Evolutionary conservation across 2,888 invertebrate genomes (phyloP).

Genomic region (Pterostichus madidus): DNA sequence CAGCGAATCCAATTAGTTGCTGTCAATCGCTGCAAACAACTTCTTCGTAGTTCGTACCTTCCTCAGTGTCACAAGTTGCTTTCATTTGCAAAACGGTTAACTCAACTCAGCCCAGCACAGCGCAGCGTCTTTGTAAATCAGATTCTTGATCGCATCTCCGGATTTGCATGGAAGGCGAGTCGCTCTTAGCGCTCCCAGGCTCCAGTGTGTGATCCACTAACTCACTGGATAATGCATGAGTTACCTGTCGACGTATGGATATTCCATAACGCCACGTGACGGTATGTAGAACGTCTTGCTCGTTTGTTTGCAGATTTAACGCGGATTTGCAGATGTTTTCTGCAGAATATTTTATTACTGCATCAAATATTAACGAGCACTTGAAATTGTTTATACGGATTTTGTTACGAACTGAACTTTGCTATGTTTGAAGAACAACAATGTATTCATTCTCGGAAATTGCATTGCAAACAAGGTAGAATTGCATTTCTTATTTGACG

Average conservation of each 20-base stretch:
- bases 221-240: slow-evolving; percentile 41
- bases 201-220: slow-evolving; percentile 36
- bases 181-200: neutral
- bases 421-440: no score
- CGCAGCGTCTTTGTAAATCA: neutral
- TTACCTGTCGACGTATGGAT: slow-evolving; percentile 21
- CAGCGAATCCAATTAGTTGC: slow-evolving; percentile 3
- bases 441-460: no score
- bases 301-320: slow-evolving; percentile 23
- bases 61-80: slow-evolving; percentile 2
- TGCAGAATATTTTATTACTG: slow-evolving; percentile 20
- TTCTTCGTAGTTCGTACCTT: neutral
- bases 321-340: slow-evolving; percentile 11
- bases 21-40: neutral
- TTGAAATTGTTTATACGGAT: slow-evolving; percentile 28
- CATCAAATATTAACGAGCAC: slow-evolving; percentile 31
- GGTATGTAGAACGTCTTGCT: neutral
- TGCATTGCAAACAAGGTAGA: neutral
- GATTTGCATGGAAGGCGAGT: slow-evolving; percentile 15
- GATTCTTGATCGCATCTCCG: slow-evolving; percentile 15
- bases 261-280: slow-evolving; percentile 8
- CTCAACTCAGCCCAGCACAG: neutral
- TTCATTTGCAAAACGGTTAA: slow-evolving; percentile 15
- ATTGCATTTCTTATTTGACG: neutral
- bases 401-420: slow-evolving; percentile 2